Base-by-base conservation (phyloP, 2,888 invertebrate genomes). In the Limnephilus marmoratus region DNA sequence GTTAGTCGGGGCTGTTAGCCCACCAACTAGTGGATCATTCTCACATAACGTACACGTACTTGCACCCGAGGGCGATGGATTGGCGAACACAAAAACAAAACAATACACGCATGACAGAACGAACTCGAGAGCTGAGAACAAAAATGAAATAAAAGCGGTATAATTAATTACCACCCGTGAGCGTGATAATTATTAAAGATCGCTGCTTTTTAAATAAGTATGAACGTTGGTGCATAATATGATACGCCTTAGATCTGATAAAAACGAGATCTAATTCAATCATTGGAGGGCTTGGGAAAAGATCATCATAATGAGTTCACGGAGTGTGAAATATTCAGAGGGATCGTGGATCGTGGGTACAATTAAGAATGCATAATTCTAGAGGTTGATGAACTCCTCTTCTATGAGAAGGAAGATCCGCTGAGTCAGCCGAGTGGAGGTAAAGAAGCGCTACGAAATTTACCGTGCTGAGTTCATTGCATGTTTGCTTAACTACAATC, bases 251-350 rank as follows among this genome's bases (percentile, higher is more conserved):
- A 68, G 68, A 68, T 68, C 53, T 68, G 53, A 68, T 68, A 68
- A 68, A 68, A 18, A 18, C 53, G 53, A 68, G 53, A 68, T 68
- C 68, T n/a, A 24, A 68, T 68, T 68, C 68, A 24, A 68, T 68
- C 68, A 68, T 68, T 9, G 82, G 87, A 68, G 53, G 87, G 87
- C 68, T 53, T 87, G 87, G 53, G 87, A 53, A 87, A 87, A 18
- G 53, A 3, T 31, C 53, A 31, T n/a, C n/a, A 87, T 53, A 45
- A 87, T 87, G 49, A 87, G 53, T 29, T 68, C 18, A 68, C 24
- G 68, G 34, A 87, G 53, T 87, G 68, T 87, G 68, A 53, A 87
- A 24, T n/a, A 87, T 68, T 49, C 53, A 9, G 34, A 41, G 85
- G 41, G 41, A n/a, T n/a, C 85, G 87, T 87, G 87, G 31, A 31